phyloP scores from a whole-genome alignment of 1,140 invertebrate species.

The Episyrphus balteatus region DNA sequence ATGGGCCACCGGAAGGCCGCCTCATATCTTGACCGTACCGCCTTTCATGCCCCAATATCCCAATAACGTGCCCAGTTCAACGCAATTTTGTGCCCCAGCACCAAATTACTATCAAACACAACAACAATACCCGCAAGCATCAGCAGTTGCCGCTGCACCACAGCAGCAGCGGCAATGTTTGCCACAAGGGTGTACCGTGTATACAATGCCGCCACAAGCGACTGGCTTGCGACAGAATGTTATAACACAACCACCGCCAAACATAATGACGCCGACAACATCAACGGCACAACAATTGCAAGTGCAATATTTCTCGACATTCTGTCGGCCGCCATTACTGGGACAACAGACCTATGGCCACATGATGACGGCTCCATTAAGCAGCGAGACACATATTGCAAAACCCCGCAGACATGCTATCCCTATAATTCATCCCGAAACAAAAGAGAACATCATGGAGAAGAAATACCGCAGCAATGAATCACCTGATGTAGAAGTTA shows the following conservation, averaged over 20 bases:
- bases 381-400: constrained; percentile 7
- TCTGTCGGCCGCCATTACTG: constrained; percentile 3
- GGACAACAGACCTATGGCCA: constrained; percentile 4
- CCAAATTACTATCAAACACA: too few relatives aligned
- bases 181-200: not conserved
- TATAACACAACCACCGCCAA: constrained; percentile 2
- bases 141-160: constrained; percentile 18
- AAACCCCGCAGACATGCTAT: constrained; percentile 23
- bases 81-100: constrained; percentile 15
- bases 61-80: constrained; percentile 13
- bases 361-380: not conserved
- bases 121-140: too few relatives aligned
- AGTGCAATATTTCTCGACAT: constrained; percentile 7
- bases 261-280: constrained; percentile 8
- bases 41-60: constrained; percentile 4
- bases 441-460: constrained; percentile 23
- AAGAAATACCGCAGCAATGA: constrained; percentile 10
- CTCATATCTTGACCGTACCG: not conserved
- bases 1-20: constrained; percentile 4
- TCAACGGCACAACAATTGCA: constrained; percentile 10
- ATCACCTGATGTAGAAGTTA: not conserved
- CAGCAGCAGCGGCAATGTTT: constrained; percentile 15
- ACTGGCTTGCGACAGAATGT: constrained; percentile 9
- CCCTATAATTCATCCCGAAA: constrained; percentile 30
- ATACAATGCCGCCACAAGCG: constrained; percentile 5